Conservation (phyloP, 2,113 vertebrate species). For the Pica pica region DNA sequence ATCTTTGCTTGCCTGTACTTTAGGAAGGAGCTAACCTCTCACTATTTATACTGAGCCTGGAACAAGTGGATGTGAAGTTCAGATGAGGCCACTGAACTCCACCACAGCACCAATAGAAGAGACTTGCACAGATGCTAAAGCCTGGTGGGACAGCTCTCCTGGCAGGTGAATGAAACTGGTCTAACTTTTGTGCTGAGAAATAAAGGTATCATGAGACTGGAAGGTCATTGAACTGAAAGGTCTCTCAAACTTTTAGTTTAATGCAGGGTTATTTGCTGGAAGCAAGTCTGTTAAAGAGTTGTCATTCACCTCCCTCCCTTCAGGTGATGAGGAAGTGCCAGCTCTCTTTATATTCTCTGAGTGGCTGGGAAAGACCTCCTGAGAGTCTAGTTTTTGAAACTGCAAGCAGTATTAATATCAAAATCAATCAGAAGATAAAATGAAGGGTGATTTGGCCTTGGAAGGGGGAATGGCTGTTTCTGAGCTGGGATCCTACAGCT, state of each 20-base stretch:
- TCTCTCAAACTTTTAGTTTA: neutral
- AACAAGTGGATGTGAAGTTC: neutral
- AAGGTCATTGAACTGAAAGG: neutral
- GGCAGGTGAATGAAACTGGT: neutral
- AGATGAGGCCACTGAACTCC: neutral
- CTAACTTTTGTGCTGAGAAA: neutral
- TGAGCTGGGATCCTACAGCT: neutral
- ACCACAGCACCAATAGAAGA: neutral
- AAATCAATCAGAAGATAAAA: neutral
- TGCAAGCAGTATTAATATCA: neutral
- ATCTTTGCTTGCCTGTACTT: neutral
- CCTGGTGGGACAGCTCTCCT: neutral
- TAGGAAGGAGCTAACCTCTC: neutral
- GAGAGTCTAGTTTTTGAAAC: neutral
- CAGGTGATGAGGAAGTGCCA: neutral
- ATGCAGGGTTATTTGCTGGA: neutral
- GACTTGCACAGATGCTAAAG: neutral
- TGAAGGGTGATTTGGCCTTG: neutral
- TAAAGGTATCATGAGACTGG: neutral
- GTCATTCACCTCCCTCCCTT: neutral
- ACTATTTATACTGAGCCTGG: neutral
- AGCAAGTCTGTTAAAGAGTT: neutral
- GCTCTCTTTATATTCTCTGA: neutral
- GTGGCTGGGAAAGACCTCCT: neutral
- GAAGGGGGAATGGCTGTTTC: neutral